Base-by-base conservation (phyloP, 2,113 vertebrate species). In the Litocranius walleri region DNA sequence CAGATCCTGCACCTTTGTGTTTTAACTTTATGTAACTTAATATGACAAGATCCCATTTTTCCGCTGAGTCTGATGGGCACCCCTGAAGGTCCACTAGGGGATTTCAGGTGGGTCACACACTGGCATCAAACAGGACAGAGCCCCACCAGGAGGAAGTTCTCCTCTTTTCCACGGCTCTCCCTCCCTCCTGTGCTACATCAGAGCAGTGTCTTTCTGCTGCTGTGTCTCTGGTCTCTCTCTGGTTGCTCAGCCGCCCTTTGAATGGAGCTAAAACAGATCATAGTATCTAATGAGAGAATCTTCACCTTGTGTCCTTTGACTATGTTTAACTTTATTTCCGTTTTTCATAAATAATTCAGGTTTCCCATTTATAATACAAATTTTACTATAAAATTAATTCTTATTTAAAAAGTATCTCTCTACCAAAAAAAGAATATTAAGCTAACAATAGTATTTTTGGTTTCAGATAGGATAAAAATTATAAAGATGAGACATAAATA, bases 1-100 rank as follows among this genome's bases (percentile, higher is more conserved):
- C 25, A 17, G n/a, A 8, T 25, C 29, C 61, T 12, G 23, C 7
- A 17, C 59, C 19, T 5, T 0, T 16, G 5, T 21, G 52, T 12
- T 62, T 48, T 45, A 33, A 19, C 23, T 27, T 27, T 19, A 3
- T 40, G 19, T 23, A 36, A 67, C 93, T 27, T 40, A 30, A 23
- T 11, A 50, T 2, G 33, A 15, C 40, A n/a, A 16, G 17, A 15
- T 29, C 27, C n/a, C 4, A 1, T 29, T 25, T 85, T 23, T 13
- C 17, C 23, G 6, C 52, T 3, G 6, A 54, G 10, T 30, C 56
- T 0, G 0, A 19, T 2, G 17, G 45, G 71, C 25, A n/a, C 11
- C 48, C 45, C 27, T 14, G 2, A 15, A 0, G 7, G 25, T 6
- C 74, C 33, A 82, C 15, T 7, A 17, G 57, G 30, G 27, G 43